Evolutionary conservation across 2,113 vertebrate species (phyloP).

Genomic region (Mionectes macconnelli): DNA sequence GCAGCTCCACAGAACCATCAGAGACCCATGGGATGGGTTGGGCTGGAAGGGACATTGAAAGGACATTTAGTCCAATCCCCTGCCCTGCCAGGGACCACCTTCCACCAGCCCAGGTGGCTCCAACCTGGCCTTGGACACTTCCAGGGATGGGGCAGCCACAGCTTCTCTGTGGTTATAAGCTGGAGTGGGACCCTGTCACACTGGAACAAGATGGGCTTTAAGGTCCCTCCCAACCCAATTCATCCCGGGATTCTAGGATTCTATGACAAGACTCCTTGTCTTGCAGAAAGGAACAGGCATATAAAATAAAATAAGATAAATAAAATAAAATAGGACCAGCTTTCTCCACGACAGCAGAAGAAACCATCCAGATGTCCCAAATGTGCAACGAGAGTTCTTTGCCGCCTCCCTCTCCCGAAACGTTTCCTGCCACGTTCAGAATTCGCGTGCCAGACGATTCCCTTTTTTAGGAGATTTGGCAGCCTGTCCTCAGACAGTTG

Average conservation of each 20-base stretch:
- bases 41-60: accelerated
- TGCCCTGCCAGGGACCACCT: background rate
- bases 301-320: background rate
- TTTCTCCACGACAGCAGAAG: background rate
- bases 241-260: background rate
- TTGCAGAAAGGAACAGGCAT: background rate
- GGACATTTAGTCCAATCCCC: background rate
- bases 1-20: background rate
- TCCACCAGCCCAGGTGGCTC: background rate
- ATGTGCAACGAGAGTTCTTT: background rate
- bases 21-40: accelerated
- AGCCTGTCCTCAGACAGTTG: background rate
- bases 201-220: background rate
- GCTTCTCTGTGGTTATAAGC: background rate
- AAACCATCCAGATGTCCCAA: background rate
- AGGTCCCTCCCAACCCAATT: background rate
- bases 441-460: background rate
- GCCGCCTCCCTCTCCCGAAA: background rate
- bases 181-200: background rate
- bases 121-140: background rate
- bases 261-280: background rate
- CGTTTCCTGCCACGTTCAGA: background rate
- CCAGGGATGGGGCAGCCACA: background rate
- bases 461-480: background rate
- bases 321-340: background rate